Conservation (phyloP, 2,113 vertebrate genomes). For the Hippoglossus stenolepis region DNA sequence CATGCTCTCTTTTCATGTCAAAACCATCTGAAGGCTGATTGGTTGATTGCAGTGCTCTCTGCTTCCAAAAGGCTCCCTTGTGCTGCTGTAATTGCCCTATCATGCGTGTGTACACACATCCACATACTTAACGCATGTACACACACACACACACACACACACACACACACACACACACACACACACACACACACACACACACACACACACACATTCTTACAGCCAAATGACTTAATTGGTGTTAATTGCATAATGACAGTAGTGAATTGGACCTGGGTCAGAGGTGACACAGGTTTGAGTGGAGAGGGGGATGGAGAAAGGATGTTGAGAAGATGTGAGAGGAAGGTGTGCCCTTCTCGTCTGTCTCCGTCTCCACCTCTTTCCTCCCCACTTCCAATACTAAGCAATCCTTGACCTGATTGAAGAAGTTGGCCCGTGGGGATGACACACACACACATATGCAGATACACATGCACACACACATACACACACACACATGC, state of each 20-base stretch:
- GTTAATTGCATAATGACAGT: constrained; percentile 97
- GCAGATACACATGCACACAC: constrained; percentile 68
- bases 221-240: constrained; percentile 96
- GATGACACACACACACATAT: constrained; percentile 47
- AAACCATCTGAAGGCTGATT: constrained; percentile 89
- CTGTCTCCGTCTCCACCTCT: constrained; percentile 29
- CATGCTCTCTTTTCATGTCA: constrained; percentile 86
- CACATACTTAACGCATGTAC: constrained; percentile 33
- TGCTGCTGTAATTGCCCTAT: constrained; percentile 89
- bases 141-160: constrained; percentile 34
- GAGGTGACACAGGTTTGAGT: constrained; percentile 88
- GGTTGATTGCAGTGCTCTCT: constrained; percentile 90
- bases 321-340: constrained; percentile 72
- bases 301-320: constrained; percentile 68
- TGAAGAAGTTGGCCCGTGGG: constrained; percentile 75
- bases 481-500: constrained; percentile 69
- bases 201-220: constrained; percentile 84
- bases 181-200: constrained; percentile 70
- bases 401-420: constrained; percentile 88
- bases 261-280: constrained; percentile 90
- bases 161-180: constrained; percentile 50
- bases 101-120: constrained; percentile 64
- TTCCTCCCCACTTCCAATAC: constrained; percentile 71
- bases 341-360: constrained; percentile 37
- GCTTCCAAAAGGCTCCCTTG: constrained; percentile 91